Evolutionary conservation across 2,888 invertebrate species (phyloP), one percentile per base, ranked within the genome.

Genomic region (Brachypalpus laphriformis): DNA sequence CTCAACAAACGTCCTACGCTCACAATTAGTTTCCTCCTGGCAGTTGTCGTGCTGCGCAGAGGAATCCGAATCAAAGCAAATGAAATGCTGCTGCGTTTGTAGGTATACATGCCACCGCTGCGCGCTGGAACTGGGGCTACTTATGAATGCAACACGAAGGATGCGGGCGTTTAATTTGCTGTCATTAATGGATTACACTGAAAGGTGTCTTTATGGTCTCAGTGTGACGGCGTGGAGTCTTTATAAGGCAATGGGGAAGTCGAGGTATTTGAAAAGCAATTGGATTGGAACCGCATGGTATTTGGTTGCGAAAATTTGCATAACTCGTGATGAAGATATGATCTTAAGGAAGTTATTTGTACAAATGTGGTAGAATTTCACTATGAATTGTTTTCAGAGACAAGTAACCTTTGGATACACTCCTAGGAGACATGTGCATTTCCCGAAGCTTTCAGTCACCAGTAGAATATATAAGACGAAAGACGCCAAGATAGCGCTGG

Each of bases 121-220:
- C n/a, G 54, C 8, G 5, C 2, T 34, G 28, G 63, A 72, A 54
- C 71, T 78, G 47, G 81, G 49, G 75, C 81, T 70, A 61, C 81
- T 68, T 75, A 34, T 14, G 77, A 54, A 54, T 61, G 72, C 57
- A 34, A 20, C 66, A 75, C 66, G 65, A 82, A 83, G 68, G 74
- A 83, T 68, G 83, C 83, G 80, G 83, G 83, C 80, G 83, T 78
- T 59, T 80, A 83, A 83, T 82, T 83, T 61, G 80, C 74, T 80
- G 83, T 75, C 80, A 75, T 83, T 80, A 75, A 80, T 70, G 74
- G 81, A 81, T 74, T 61, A 66, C 68, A 18, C 63, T 74, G 49
- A 47, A 83, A 78, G 81, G 82, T 83, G 82, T 83, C 78, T 22
- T 81, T 61, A 81, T 66, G 47, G 68, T 14, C 47, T 28, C 18